A percentile compares a stretch with the other conserved stretches of the same genome.
phyloP scores from a whole-genome alignment of 2,113 vertebrate species.

The Ursus arctos region DNA sequence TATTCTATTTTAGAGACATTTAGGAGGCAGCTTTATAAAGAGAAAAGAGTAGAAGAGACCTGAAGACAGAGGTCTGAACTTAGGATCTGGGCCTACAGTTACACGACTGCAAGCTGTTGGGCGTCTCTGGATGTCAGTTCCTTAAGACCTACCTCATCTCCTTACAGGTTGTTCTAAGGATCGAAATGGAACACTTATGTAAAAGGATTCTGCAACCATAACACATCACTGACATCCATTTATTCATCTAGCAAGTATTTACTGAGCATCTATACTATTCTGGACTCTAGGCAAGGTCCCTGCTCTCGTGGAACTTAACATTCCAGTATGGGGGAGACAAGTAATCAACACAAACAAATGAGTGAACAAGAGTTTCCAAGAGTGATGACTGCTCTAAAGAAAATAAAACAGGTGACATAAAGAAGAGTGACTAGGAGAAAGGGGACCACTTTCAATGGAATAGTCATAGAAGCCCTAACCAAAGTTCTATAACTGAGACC shows the following conservation, averaged over 20 bases:
- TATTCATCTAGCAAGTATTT: slow-evolving; percentile 20
- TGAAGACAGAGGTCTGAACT: background rate
- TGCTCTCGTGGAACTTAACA: background rate
- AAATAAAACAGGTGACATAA: background rate
- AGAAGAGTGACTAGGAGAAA: background rate
- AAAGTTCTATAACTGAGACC: background rate
- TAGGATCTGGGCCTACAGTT: background rate
- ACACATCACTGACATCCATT: background rate
- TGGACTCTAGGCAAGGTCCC: background rate
- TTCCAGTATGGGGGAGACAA: background rate
- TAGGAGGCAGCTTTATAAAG: background rate
- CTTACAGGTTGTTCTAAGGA: background rate
- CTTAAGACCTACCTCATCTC: background rate
- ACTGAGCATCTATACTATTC: background rate
- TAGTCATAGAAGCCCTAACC: background rate
- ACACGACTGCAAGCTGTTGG: background rate
- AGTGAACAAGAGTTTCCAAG: background rate
- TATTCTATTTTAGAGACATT: background rate
- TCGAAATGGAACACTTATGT: background rate
- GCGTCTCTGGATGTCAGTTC: background rate
- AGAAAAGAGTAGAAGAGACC: background rate
- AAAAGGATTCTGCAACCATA: slow-evolving; percentile 32
- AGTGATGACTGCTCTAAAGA: background rate
- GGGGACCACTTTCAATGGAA: background rate
- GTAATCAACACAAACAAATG: slow-evolving; percentile 9